Base-by-base conservation (phyloP, 2,797 vertebrate genomes). In the Setipinna tenuifilis region DNA sequence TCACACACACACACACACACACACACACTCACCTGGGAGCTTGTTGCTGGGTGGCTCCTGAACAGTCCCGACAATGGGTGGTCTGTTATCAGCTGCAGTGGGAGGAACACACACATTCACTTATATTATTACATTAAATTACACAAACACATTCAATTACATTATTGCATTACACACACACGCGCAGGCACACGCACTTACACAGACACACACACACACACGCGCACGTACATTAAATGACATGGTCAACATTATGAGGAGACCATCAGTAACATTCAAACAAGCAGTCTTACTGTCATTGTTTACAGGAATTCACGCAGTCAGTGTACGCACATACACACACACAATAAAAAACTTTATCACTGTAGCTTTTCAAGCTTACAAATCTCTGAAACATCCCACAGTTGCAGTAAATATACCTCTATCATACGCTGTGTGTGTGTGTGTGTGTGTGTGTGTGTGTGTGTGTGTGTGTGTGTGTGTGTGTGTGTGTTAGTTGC, bases 61-160 rank as follows among this genome's bases (percentile, higher is more conserved):
- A 10, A 95, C 97, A 0, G 97, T 96, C 86, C 96, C n/a, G n/a
- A n/a, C 97, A 57, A 96, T 93, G 0, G 97, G 97, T 75, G 98
- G 97, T 41, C 97, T 97, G 91, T 97, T 93, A 35, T 99, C 98
- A 84, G 98, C 98, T 99, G 89, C 4, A 92, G 85, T 90, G 89
- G 14, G 91, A 87, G 28, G 12, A 54, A 86, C 87, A 11, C 68
- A 65, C 65, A 88, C 83, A 35, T 86, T 89, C 81, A 85, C 57
- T 87, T 82, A 85, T 62, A 48, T 48, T 48, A 48, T 48, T 48
- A 48, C 46, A 48, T 48, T 48, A 48, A n/a, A n/a, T n/a, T n/a
- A 88, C 86, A 86, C 81, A 82, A 6, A 81, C 75, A 80, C 16
- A 50, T 12, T 48, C 10, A 23, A 19, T 17, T 17, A 35, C 4